Evolutionary conservation across 2,888 invertebrate species (phyloP).

Genomic region (Cacoxenus indagator): DNA sequence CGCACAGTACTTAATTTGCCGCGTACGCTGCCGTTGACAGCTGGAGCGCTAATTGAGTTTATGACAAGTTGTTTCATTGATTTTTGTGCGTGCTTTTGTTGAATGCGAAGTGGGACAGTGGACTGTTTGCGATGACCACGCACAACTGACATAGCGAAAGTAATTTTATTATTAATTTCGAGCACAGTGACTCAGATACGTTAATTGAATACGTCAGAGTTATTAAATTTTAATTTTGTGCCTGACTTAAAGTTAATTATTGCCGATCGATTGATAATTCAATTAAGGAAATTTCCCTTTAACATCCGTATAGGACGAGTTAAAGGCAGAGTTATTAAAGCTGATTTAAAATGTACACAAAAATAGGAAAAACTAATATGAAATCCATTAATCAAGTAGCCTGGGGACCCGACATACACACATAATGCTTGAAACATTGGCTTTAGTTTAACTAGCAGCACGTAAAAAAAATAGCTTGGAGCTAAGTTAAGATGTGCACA

Average conservation of each 20-base stretch:
- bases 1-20: neutral
- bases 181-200: neutral
- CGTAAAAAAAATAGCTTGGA: neutral
- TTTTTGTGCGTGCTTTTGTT: neutral
- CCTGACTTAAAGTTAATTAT: neutral
- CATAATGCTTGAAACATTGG: neutral
- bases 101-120: neutral
- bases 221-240: neutral
- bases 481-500: slow-evolving; percentile 46
- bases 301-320: no score
- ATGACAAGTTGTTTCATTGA: slow-evolving; percentile 3
- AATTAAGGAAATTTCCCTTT: no score
- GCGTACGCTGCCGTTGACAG: neutral
- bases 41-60: neutral
- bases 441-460: slow-evolving; percentile 12
- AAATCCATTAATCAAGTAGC: slow-evolving; percentile 56
- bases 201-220: neutral
- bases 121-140: neutral
- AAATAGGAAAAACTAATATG: no score
- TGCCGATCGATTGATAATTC: neutral
- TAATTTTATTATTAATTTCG: neutral
- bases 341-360: no score
- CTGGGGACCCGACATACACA: slow-evolving; percentile 26
- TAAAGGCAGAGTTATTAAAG: no score
- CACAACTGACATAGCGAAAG: neutral